Evolutionary conservation across 2,888 invertebrate species (phyloP).

Genomic region (Papilio demoleus): DNA sequence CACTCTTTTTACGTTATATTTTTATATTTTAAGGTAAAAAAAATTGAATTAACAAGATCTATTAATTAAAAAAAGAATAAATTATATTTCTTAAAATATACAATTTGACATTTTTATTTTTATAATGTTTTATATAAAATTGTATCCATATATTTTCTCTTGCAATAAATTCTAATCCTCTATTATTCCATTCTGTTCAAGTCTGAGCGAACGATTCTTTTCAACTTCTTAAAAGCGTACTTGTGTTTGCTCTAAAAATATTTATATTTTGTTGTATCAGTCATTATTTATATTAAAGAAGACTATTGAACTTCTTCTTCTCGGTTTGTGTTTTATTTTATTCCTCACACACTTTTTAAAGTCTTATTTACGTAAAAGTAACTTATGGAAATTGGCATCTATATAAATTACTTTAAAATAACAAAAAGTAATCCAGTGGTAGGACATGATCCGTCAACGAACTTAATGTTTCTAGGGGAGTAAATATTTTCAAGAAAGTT

Average conservation of each 20-base stretch:
- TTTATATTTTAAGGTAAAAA: background rate
- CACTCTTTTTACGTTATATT: background rate
- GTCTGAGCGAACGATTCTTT: conserved; percentile 37
- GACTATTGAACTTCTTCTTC: background rate
- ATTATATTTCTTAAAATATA: background rate
- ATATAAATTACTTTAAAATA: no score
- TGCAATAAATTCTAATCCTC: conserved; percentile 33
- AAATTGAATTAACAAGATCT: background rate
- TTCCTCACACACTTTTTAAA: no score
- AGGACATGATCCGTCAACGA: no score
- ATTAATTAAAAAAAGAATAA: background rate
- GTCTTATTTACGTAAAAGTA: no score
- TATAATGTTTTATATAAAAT: background rate
- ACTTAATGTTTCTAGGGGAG: no score
- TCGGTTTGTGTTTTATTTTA: background rate
- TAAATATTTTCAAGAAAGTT: no score
- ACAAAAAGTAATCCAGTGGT: no score
- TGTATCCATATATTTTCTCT: background rate
- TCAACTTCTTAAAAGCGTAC: conserved; percentile 66
- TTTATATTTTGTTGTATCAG: conserved; percentile 27
- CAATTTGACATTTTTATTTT: no score
- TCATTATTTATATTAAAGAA: conserved; percentile 10
- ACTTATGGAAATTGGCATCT: no score
- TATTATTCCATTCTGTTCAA: conserved; percentile 42
- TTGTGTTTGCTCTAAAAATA: conserved; percentile 54